Conservation (phyloP, 2,113 vertebrate species). For the Brachypteracias leptosomus region DNA sequence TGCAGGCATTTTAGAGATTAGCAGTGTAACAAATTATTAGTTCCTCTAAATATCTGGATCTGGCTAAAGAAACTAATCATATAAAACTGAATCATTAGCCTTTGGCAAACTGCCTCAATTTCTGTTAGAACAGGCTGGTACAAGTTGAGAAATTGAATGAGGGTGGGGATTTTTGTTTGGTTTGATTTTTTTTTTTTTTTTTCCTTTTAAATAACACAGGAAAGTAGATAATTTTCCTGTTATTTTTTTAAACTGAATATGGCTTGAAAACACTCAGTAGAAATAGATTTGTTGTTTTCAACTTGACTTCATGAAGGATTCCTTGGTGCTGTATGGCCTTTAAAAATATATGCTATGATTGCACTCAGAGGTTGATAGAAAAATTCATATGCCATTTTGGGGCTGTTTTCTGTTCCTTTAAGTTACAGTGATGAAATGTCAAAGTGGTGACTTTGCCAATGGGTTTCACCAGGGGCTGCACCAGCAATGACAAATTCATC, state of each 20-base stretch:
- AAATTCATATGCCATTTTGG: background rate
- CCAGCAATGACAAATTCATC: background rate
- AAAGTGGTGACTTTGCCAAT: background rate
- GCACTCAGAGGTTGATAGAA: background rate
- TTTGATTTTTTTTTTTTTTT: background rate
- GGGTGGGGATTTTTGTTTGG: background rate
- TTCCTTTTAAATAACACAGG: background rate
- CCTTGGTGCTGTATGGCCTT: background rate
- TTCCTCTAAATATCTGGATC: conserved; percentile 15
- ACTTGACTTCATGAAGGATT: background rate
- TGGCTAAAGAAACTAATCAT: conserved; percentile 23
- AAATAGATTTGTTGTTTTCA: background rate
- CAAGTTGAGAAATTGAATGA: conserved; percentile 4
- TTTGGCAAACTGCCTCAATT: conserved; percentile 14
- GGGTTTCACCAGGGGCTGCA: background rate
- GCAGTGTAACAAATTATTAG: conserved; percentile 20
- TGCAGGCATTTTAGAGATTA: conserved; percentile 2
- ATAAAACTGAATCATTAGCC: conserved; percentile 15
- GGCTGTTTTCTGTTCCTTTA: background rate
- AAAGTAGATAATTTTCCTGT: background rate
- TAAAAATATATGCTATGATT: background rate
- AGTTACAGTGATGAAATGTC: background rate
- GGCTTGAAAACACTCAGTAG: background rate
- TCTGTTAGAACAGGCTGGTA: background rate
- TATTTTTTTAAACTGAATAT: background rate